Conservation (phyloP, 2,113 vertebrate genomes). For the Clupea harengus region DNA sequence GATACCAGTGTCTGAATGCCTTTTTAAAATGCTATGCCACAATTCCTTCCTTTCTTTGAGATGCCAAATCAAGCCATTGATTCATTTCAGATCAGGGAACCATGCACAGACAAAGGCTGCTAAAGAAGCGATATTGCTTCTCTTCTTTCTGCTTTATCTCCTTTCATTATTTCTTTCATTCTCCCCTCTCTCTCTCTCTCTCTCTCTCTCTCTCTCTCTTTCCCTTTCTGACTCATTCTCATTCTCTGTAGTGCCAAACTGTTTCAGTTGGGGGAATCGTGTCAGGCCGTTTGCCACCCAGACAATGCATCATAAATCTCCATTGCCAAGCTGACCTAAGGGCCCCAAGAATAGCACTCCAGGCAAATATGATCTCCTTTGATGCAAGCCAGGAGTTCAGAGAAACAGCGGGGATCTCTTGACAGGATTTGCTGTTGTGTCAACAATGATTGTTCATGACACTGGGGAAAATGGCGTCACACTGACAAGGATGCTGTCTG, state of each 20-base stretch:
- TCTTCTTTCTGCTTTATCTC: neutral
- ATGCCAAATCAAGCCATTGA: neutral
- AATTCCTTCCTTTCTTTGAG: neutral
- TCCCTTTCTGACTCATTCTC: neutral
- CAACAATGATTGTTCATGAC: neutral
- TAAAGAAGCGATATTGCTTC: neutral
- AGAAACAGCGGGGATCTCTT: constrained; percentile 5
- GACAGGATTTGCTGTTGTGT: neutral
- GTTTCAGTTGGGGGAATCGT: neutral
- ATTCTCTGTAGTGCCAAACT: neutral
- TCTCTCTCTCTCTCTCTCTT: too few relatives aligned
- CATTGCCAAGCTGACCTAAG: neutral
- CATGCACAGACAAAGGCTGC: neutral
- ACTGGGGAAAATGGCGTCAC: constrained; percentile 15
- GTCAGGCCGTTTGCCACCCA: neutral
- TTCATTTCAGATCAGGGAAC: neutral
- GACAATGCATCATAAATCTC: neutral
- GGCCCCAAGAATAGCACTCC: neutral
- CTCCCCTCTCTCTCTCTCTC: neutral
- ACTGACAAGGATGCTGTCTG: neutral
- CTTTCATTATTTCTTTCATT: neutral
- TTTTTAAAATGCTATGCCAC: neutral
- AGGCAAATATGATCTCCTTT: constrained; percentile 33
- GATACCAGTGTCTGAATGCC: neutral
- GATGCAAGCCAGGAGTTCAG: constrained; percentile 8